A percentile compares a stretch with the other conserved stretches of the same genome.
Evolutionary conservation across 2,888 invertebrate genomes (phyloP).

Genomic region (Dynastes hyllus): DNA sequence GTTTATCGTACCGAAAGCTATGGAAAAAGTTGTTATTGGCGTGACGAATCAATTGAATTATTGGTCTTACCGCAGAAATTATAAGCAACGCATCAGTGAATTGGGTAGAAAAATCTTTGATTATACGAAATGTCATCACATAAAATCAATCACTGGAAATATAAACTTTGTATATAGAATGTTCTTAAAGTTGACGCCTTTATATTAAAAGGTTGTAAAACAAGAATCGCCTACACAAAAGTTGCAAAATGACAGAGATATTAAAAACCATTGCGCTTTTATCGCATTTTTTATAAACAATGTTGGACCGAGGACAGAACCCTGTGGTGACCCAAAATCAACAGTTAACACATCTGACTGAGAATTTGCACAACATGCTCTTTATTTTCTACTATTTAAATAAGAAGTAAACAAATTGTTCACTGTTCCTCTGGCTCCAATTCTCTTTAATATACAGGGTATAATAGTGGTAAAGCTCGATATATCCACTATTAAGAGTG

Average conservation of each 20-base stretch:
- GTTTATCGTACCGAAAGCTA: neutral
- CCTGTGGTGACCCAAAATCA: too few species aligned
- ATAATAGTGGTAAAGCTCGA: too few species aligned
- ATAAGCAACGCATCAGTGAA: slow-evolving; percentile 4
- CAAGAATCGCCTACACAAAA: neutral
- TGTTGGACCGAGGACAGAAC: too few species aligned
- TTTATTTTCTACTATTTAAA: too few species aligned
- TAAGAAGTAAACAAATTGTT: too few species aligned
- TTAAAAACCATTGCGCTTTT: neutral
- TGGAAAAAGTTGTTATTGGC: neutral
- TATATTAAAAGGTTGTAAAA: too few species aligned
- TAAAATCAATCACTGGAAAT: neutral
- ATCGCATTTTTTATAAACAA: neutral
- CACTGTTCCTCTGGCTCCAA: too few species aligned
- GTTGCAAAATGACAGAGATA: neutral
- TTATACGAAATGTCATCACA: neutral
- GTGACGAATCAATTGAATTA: slow-evolving; percentile 1
- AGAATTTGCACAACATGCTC: too few species aligned
- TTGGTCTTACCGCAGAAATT: neutral
- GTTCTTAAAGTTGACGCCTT: neutral
- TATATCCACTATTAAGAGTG: too few species aligned
- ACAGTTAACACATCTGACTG: too few species aligned
- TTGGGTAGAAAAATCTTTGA: neutral
- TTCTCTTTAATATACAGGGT: too few species aligned
- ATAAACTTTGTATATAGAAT: neutral